phyloP scores from a whole-genome alignment of 2,113 vertebrate species.

The Salvator merianae region DNA sequence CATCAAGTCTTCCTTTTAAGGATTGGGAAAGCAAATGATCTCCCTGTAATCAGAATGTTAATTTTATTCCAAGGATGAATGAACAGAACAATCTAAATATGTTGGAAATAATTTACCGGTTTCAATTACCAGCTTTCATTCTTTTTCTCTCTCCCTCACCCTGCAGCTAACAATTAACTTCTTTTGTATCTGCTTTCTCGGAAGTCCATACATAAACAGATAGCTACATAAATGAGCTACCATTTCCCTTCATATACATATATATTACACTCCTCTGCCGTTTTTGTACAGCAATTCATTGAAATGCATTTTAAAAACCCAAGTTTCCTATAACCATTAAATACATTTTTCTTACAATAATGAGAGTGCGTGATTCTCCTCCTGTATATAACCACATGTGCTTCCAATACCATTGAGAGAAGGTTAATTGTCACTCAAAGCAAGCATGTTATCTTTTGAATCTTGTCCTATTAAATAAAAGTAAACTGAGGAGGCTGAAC shows the following conservation, averaged over 20 bases:
- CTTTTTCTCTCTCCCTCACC: not conserved
- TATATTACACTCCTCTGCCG: not conserved
- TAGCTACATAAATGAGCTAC: not conserved
- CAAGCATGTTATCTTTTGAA: slow-evolving; percentile 29
- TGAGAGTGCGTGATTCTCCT: not conserved
- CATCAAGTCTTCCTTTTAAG: not conserved
- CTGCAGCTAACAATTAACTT: not conserved
- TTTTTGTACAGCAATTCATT: not conserved
- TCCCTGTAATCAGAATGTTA: not conserved
- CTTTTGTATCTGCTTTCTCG: not conserved
- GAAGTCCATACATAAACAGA: slow-evolving; percentile 9
- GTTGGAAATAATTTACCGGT: not conserved
- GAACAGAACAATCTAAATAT: not conserved
- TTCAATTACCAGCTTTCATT: not conserved
- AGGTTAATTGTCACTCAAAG: slow-evolving; percentile 6
- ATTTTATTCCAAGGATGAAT: not conserved
- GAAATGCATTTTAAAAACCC: slow-evolving; percentile 15
- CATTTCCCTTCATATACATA: slow-evolving; percentile 6
- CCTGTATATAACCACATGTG: not conserved
- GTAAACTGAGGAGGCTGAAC: not conserved
- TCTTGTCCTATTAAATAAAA: slow-evolving; percentile 6
- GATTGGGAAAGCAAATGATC: not conserved
- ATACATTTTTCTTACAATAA: slow-evolving; percentile 11
- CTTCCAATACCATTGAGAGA: not conserved
- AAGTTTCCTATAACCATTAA: not conserved